These are phyloP conservation scores for Smittia aterrima DNA, from an alignment of 2,888 invertebrate genomes.

Conservation along the genomic window DNA sequence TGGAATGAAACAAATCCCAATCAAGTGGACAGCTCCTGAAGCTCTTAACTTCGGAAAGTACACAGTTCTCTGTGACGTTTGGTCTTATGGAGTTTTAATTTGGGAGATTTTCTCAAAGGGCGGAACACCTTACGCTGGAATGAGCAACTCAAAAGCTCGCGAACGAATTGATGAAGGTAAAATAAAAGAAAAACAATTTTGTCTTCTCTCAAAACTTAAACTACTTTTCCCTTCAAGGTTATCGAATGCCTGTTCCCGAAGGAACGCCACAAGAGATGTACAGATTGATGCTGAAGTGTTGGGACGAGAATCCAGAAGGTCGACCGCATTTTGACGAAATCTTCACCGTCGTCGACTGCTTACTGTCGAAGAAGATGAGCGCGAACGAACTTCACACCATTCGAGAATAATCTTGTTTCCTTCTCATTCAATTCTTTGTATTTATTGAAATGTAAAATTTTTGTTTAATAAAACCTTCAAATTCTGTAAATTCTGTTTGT, in stretches of 20 bases:
- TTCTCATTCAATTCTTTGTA: not conserved
- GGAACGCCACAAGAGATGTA: slow-evolving; percentile 87
- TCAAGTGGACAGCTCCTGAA: slow-evolving; percentile 98
- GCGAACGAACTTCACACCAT: slow-evolving; percentile 4
- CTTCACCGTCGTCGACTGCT: slow-evolving; percentile 71
- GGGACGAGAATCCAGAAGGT: slow-evolving; percentile 90
- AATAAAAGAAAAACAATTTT: slow-evolving; percentile 35
- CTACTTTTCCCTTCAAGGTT: slow-evolving; percentile 60
- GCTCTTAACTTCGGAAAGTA: slow-evolving; percentile 96
- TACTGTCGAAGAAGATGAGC: slow-evolving; percentile 48
- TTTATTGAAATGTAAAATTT: slow-evolving; percentile 1
- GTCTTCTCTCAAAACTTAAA: not conserved
- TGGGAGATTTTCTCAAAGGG: slow-evolving; percentile 97
- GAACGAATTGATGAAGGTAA: slow-evolving; percentile 91
- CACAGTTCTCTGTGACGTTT: slow-evolving; percentile 92
- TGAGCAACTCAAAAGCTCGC: slow-evolving; percentile 89
- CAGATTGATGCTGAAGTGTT: slow-evolving; percentile 85
- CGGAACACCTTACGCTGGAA: slow-evolving; percentile 88
- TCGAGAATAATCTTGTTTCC: slow-evolving; percentile 9
- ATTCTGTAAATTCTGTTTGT: too few relatives aligned
- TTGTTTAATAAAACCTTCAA: not conserved
- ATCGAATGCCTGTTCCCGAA: slow-evolving; percentile 89
- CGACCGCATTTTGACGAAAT: slow-evolving; percentile 92
- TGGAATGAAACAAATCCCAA: slow-evolving; percentile 97
- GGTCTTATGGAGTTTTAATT: slow-evolving; percentile 94